Percentiles rank a stretch among this genome's conserved stretches.
phyloP scores from a whole-genome alignment of 2,113 vertebrate genomes.

The Delphinapterus leucas region DNA sequence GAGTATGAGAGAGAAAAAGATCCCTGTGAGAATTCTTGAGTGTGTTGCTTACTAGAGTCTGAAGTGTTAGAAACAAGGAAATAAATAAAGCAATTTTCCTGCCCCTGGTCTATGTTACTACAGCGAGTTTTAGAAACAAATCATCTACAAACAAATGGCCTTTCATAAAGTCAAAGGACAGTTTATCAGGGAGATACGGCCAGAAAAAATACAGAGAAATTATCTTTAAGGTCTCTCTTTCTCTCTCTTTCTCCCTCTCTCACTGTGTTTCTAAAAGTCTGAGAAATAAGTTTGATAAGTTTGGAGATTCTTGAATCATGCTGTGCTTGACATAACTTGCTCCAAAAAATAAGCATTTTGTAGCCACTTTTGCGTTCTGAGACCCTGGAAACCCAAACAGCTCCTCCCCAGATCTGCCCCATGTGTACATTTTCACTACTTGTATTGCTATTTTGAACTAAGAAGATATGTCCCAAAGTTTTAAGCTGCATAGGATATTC shows the following conservation, averaged over 20 bases:
- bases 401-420: neutral
- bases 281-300: neutral
- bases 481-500: neutral
- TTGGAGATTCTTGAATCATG: neutral
- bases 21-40: neutral
- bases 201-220: slow-evolving; percentile 22
- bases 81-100: slow-evolving; percentile 48
- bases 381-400: neutral
- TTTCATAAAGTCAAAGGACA: slow-evolving; percentile 8
- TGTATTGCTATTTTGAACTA: neutral
- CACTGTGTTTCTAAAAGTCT: neutral
- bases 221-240: neutral
- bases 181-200: neutral
- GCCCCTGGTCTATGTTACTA: slow-evolving; percentile 2
- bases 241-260: neutral
- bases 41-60: neutral
- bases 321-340: neutral
- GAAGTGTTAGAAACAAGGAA: slow-evolving; percentile 19
- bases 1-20: neutral
- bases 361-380: neutral
- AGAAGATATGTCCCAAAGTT: neutral
- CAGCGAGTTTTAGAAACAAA: slow-evolving; percentile 43
- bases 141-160: neutral
- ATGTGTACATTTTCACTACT: neutral
- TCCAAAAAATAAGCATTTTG: neutral